These are phyloP conservation scores for Stegostoma tigrinum DNA, from an alignment of 2,113 vertebrate species.

Conservation along the genomic window DNA sequence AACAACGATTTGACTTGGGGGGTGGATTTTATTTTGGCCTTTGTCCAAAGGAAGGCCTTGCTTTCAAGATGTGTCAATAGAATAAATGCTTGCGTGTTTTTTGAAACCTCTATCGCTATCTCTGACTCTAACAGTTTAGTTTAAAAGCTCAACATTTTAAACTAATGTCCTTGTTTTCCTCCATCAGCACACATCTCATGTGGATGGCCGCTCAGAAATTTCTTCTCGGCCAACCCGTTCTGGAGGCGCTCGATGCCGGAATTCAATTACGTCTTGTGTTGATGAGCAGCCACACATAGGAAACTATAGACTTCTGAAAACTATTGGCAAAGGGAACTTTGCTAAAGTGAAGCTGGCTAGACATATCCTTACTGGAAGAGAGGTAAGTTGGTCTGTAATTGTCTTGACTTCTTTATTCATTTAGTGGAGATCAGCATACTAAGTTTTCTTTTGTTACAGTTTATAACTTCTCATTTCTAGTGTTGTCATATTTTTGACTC, in stretches of 20 bases:
- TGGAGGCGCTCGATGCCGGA: slow-evolving; percentile 73
- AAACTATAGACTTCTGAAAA: slow-evolving; percentile 94
- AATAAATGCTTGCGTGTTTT: neutral
- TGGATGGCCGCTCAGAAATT: slow-evolving; percentile 78
- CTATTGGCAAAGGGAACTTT: slow-evolving; percentile 96
- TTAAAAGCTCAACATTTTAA: neutral
- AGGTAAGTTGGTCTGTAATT: slow-evolving; percentile 62
- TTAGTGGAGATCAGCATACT: neutral
- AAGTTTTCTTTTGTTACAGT: neutral
- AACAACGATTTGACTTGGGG: neutral
- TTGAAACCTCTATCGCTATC: neutral
- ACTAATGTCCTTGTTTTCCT: slow-evolving; percentile 39
- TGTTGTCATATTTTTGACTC: neutral
- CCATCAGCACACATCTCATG: slow-evolving; percentile 83
- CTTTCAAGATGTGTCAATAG: neutral
- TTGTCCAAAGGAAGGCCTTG: neutral
- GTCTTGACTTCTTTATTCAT: neutral
- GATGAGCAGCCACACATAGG: slow-evolving; percentile 89
- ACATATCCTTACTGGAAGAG: slow-evolving; percentile 93
- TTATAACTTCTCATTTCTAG: neutral
- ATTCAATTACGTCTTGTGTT: slow-evolving; percentile 74
- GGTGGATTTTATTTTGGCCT: neutral
- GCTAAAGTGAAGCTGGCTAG: slow-evolving; percentile 95
- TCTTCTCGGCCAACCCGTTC: slow-evolving; percentile 70
- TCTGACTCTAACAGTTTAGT: neutral